Evolutionary conservation across 2,797 vertebrate species (phyloP), one percentile per base, ranked within the genome.

Genomic region (Fundulus diaphanus): DNA sequence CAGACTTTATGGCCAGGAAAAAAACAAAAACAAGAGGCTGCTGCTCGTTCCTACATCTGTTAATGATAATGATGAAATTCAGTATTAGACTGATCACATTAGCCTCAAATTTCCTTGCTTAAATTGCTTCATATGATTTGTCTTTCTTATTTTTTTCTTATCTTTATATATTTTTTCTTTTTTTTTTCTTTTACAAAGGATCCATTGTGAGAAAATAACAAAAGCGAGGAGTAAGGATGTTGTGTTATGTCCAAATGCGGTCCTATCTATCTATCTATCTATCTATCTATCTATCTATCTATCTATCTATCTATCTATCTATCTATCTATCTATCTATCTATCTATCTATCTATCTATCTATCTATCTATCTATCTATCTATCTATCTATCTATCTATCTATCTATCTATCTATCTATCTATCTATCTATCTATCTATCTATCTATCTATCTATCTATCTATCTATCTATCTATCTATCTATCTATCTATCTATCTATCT

Each of bases 131-230:
- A 13, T 37, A 54, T 6, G 46, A 63, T 49, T 63, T 51, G 22
- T 51, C 24, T 51, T 24, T 27, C 33, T 66, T 46, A 3, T 44
- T n/a, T n/a, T n/a, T n/a, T n/a, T n/a, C n/a, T n/a, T n/a, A n/a
- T n/a, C n/a, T n/a, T n/a, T n/a, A n/a, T 44, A 44, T 44, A 9
- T 42, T n/a, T 24, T 65, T 33, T 40, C 9, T 9, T n/a, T 51
- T 22, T 65, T 54, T 31, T 77, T 61, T 68, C 77, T 20, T 72
- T 68, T 69, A 35, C 5, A 46, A 33, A 66, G 33, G 44, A 56
- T 37, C 54, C 29, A 11, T 69, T 35, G 56, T 56, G 42, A 78
- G 44, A 76, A 49, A 83, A 79, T 35, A 82, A 82, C 20, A 81
- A 48, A 44, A 70, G 44, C 70, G 54, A n/a, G 16, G 66, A 56